phyloP scores from a whole-genome alignment of 2,888 invertebrate genomes.

The Myopa tessellatipennis region DNA sequence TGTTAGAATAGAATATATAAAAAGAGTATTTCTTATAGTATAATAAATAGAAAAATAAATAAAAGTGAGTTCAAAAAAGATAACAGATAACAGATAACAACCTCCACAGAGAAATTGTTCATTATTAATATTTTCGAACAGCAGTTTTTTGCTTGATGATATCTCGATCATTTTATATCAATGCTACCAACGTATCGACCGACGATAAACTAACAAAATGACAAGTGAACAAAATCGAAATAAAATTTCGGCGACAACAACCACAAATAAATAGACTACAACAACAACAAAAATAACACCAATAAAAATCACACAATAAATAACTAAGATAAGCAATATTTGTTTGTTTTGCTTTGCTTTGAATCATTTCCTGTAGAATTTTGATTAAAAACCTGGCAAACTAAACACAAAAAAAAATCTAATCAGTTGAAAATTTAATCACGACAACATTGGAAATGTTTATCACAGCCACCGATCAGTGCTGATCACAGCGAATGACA shows the following conservation, averaged over 20 bases:
- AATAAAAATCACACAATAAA: too few relatives aligned
- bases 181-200: background rate
- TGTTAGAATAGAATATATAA: background rate
- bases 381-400: conserved; percentile 22
- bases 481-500: conserved; percentile 24
- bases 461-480: conserved; percentile 16
- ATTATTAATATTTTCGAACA: background rate
- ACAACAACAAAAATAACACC: background rate
- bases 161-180: too few relatives aligned
- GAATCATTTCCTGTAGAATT: conserved; percentile 20
- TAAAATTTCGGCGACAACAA: too few relatives aligned
- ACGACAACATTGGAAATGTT: conserved; percentile 3
- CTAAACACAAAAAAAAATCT: conserved; percentile 5
- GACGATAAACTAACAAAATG: background rate
- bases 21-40: background rate
- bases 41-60: background rate
- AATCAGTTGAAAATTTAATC: conserved; percentile 26
- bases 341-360: background rate
- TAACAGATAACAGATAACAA: too few relatives aligned
- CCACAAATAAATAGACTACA: background rate
- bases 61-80: background rate
- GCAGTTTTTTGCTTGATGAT: too few relatives aligned
- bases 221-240: conserved; percentile 19
- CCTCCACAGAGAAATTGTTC: background rate
- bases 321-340: conserved; percentile 26